phyloP scores from a whole-genome alignment of 1,140 invertebrate genomes.

The Ostrea denselamellosa region DNA sequence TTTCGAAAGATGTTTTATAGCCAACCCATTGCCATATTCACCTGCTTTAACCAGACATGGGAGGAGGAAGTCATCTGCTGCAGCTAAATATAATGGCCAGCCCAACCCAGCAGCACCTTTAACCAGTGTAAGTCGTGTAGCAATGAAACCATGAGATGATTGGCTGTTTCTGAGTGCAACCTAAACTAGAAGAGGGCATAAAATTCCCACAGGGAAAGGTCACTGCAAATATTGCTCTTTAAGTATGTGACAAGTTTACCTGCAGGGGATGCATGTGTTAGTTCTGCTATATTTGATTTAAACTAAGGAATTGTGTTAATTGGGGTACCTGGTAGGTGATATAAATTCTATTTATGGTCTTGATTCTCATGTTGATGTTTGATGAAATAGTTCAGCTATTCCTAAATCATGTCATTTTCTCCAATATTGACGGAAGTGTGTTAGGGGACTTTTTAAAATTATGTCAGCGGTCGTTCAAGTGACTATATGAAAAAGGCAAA shows the following conservation, averaged over 20 bases:
- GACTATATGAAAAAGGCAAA: background rate
- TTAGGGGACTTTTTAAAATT: background rate
- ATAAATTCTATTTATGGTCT: too few species aligned
- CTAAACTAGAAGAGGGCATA: too few species aligned
- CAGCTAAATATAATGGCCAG: background rate
- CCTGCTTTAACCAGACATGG: background rate
- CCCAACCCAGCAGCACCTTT: conserved; percentile 64
- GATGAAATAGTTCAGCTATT: background rate
- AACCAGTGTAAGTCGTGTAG: too few species aligned
- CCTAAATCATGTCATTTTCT: background rate
- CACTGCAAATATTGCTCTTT: too few species aligned
- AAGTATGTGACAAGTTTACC: too few species aligned
- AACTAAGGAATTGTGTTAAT: too few species aligned
- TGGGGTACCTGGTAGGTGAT: too few species aligned
- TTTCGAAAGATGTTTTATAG: background rate
- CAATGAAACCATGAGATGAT: too few species aligned
- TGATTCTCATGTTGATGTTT: background rate
- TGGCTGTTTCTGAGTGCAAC: too few species aligned
- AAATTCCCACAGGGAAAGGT: too few species aligned
- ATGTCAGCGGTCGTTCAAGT: background rate
- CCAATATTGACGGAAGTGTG: background rate
- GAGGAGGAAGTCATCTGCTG: background rate
- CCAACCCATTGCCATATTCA: background rate
- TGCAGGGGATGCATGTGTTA: too few species aligned
- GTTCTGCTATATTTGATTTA: too few species aligned